Evolutionary conservation across 92 coral and sea anemone genomes (phyloP).

Genomic region (Desmophyllum pertusum): DNA sequence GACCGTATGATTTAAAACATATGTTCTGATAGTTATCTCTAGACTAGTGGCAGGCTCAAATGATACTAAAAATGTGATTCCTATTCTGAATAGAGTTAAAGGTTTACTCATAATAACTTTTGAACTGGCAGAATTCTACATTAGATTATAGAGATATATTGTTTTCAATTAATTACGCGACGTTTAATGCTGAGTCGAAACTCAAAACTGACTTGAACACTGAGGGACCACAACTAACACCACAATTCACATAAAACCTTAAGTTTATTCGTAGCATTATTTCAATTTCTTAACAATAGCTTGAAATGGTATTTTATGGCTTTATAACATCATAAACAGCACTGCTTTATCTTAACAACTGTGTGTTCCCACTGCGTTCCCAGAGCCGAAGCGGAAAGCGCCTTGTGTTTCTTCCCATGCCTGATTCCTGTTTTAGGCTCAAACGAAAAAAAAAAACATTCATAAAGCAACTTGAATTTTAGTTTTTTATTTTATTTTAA

Average conservation of each 20-base stretch:
- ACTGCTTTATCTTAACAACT: slow-evolving; percentile 2
- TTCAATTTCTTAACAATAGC: not conserved
- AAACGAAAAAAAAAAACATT: not conserved
- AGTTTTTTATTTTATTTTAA: not conserved
- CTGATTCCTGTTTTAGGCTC: not conserved
- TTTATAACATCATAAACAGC: not conserved
- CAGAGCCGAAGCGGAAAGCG: not conserved
- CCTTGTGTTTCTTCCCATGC: not conserved
- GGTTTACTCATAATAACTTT: not conserved
- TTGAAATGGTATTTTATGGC: slow-evolving; percentile 4
- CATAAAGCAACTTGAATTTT: not conserved
- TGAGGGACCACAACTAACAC: not conserved
- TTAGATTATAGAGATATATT: not conserved
- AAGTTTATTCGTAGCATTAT: not conserved
- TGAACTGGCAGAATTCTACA: not conserved
- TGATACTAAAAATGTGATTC: not conserved
- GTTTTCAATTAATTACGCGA: not conserved
- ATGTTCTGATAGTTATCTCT: not conserved
- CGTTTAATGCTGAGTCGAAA: not conserved
- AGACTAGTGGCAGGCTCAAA: not conserved
- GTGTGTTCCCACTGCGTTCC: not conserved
- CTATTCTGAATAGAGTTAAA: not conserved
- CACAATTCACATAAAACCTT: not conserved
- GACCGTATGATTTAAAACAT: too few relatives aligned
- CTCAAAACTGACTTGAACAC: not conserved